Percentiles rank a stretch among this genome's conserved stretches.
phyloP scores from a whole-genome alignment of 2,797 vertebrate species.

The Xiphophorus birchmanni region DNA sequence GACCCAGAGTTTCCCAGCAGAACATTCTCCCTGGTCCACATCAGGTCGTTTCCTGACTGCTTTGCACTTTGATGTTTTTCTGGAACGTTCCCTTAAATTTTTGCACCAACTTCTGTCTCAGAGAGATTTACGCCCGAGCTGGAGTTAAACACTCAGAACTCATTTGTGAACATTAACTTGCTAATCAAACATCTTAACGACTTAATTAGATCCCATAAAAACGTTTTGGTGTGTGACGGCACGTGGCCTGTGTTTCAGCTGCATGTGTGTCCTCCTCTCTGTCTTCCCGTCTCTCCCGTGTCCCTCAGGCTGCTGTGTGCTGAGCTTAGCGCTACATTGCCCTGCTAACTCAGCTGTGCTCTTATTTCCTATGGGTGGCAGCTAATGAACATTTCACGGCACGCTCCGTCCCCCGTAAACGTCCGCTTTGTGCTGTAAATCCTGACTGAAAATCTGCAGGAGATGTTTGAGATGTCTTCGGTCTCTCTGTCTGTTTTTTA shows the following conservation, averaged over 20 bases:
- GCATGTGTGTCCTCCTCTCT: constrained; percentile 39
- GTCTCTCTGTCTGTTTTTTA: constrained; percentile 3
- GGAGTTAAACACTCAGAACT: neutral
- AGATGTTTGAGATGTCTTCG: neutral
- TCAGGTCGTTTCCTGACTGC: neutral
- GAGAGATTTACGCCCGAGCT: neutral
- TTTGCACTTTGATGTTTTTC: neutral
- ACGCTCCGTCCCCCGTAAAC: constrained; percentile 29
- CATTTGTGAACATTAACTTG: neutral
- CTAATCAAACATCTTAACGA: neutral
- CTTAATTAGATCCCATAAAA: neutral
- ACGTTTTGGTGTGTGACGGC: neutral
- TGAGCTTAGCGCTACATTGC: constrained; percentile 45
- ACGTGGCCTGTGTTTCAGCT: constrained; percentile 34
- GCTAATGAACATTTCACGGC: constrained; percentile 65
- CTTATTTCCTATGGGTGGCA: constrained; percentile 61
- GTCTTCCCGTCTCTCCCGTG: constrained; percentile 27
- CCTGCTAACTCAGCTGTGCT: constrained; percentile 71
- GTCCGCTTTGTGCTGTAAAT: neutral
- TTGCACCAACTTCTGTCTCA: neutral
- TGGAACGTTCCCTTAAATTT: neutral
- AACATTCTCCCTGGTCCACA: neutral
- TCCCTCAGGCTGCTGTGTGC: constrained; percentile 41
- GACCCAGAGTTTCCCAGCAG: neutral
- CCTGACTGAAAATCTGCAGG: neutral